phyloP scores from a whole-genome alignment of 2,797 vertebrate genomes.

The Hydrophis major region DNA sequence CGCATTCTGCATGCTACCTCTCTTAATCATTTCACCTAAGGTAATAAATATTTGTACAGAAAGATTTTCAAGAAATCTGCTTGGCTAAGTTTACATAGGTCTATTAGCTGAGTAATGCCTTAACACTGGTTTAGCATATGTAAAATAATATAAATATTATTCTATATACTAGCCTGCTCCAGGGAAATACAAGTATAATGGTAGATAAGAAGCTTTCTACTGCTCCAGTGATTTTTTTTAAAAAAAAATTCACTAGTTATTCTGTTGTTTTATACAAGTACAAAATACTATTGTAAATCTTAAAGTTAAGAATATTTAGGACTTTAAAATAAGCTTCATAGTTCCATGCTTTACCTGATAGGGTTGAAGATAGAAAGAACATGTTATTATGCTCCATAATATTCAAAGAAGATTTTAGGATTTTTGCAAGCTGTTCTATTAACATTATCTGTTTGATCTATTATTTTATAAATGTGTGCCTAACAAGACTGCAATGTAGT shows the following conservation, averaged over 20 bases:
- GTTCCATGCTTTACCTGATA: slow-evolving; percentile 11
- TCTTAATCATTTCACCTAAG: slow-evolving; percentile 13
- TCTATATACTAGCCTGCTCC: neutral
- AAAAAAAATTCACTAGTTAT: neutral
- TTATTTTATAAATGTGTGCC: slow-evolving; percentile 49
- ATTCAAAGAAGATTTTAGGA: neutral
- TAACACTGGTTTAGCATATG: neutral
- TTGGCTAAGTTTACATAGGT: neutral
- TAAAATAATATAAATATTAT: neutral
- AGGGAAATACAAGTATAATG: neutral
- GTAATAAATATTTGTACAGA: neutral
- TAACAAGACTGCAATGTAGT: slow-evolving; percentile 53
- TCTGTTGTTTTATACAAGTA: slow-evolving; percentile 16
- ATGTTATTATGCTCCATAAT: neutral
- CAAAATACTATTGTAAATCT: slow-evolving; percentile 47
- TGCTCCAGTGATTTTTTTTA: neutral
- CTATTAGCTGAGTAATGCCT: neutral
- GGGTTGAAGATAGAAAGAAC: neutral
- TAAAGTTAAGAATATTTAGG: slow-evolving; percentile 8
- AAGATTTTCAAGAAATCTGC: slow-evolving; percentile 7
- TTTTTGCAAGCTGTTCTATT: slow-evolving; percentile 28
- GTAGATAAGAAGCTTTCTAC: neutral
- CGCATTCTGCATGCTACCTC: slow-evolving; percentile 49
- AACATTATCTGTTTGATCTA: slow-evolving; percentile 46
- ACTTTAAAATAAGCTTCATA: slow-evolving; percentile 39